phyloP scores from a whole-genome alignment of 1,140 invertebrate genomes.

The Procambarus virginalis region DNA sequence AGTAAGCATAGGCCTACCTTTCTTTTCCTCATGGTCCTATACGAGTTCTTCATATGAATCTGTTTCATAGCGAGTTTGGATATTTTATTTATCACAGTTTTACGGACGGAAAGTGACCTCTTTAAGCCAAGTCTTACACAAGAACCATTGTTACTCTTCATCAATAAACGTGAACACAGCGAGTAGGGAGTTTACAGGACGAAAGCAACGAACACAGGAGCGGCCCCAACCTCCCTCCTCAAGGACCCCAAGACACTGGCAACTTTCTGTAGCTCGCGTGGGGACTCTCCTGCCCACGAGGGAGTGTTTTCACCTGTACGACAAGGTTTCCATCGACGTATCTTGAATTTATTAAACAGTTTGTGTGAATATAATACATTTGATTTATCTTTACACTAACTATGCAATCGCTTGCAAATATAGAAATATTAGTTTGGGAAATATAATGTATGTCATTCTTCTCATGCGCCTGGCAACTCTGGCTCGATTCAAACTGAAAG shows the following conservation, averaged over 20 bases:
- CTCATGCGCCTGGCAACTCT: constrained; percentile 26
- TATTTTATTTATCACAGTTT: background rate
- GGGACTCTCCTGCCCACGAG: background rate
- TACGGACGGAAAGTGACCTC: background rate
- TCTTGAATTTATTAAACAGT: background rate
- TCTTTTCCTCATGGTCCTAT: constrained; percentile 49
- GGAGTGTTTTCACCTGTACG: constrained; percentile 5
- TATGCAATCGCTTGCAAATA: background rate
- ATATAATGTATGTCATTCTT: background rate
- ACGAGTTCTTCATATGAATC: constrained; percentile 48
- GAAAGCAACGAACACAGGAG: background rate
- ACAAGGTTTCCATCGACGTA: background rate
- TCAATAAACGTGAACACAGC: background rate
- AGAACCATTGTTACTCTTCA: background rate
- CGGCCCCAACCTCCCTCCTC: background rate
- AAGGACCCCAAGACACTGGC: background rate
- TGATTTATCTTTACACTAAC: background rate
- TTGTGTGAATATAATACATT: background rate
- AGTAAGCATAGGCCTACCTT: constrained; percentile 10
- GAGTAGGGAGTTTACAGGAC: background rate
- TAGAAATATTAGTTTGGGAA: background rate
- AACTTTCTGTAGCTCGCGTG: background rate
- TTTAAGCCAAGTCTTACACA: background rate
- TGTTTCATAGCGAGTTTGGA: background rate
- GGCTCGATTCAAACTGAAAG: constrained; percentile 48